Conservation (phyloP, 2,797 vertebrate genomes). For the Gymnopithys bicolor region DNA sequence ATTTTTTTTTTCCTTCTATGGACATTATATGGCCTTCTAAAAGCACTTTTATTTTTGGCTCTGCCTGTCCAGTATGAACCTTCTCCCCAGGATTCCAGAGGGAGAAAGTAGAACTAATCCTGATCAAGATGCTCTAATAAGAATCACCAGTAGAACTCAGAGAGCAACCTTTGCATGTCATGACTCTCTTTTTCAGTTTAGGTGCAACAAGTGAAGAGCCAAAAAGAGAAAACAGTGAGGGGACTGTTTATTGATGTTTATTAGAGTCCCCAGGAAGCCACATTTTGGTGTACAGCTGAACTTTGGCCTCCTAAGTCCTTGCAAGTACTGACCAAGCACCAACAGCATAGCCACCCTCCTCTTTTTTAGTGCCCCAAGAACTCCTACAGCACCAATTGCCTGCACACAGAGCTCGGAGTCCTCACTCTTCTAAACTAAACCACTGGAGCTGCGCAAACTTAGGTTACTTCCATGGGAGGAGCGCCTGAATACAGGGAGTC, state of each 20-base stretch:
- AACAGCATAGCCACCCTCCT: background rate
- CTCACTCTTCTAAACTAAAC: background rate
- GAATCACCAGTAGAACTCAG: background rate
- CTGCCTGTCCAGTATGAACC: background rate
- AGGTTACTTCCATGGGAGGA: background rate
- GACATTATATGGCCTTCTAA: background rate
- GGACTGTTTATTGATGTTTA: background rate
- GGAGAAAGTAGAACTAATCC: background rate
- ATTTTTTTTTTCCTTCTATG: slow-evolving; percentile 16
- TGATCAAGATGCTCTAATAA: background rate
- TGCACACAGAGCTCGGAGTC: background rate
- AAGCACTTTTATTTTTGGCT: slow-evolving; percentile 30
- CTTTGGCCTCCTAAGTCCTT: background rate
- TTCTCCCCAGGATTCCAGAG: background rate
- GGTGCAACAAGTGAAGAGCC: background rate
- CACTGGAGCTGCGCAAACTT: background rate
- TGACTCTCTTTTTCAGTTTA: background rate
- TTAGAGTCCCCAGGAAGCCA: background rate
- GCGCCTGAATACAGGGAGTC: background rate
- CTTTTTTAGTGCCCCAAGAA: background rate
- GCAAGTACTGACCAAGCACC: background rate
- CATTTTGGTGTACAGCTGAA: background rate
- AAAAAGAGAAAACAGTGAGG: background rate
- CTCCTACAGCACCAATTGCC: background rate
- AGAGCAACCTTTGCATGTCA: background rate